Evolutionary conservation across 30 jellyfish, hydroid and myxozoan genomes (phyloP), one percentile per base, ranked within the genome.

Genomic region (Morbakka virulenta): DNA sequence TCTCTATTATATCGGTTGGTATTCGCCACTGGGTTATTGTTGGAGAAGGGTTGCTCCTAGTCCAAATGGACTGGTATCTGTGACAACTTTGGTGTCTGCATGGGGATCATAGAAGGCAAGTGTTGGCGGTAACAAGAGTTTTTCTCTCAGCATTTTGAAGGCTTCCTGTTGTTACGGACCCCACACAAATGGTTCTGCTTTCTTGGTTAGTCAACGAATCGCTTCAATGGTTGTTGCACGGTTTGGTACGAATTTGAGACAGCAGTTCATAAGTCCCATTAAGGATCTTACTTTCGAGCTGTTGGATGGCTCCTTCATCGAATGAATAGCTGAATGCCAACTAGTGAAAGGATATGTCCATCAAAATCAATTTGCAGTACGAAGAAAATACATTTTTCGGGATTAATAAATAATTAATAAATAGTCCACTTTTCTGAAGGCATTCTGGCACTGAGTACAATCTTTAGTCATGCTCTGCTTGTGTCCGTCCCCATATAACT

Each of bases 81-180:
- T 24, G 24, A 31, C 22, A 2, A 74, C 41, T 4, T n/a, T 3
- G 28, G 86, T 74, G 1, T 27, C 12, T 3, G 83, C 67, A 52
- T 25, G 28, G 23, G 79, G 79, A 32, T 27, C 30, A 49, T 25
- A 74, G 25, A 25, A 74, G 33, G 86, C 86, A 52, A 74, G 83
- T n/a, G 50, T 41, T 13, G n/a, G 26, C 30, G 26, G 28, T 6
- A 21, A 35, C 3, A 22, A 6, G 2, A 71, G 50, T 6, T 67
- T 14, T 65, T 9, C 29, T 67, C 35, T 67, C 3, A 67, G 29
- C 26, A 9, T 17, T 3, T 67, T 17, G 76, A 67, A 67, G 35
- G 80, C 4, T 9, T 67, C 35, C 66, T 67, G 80, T 2, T 67
- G 80, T 25, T 32, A n/a, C n/a, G 2, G 32, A 30, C 20, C 22